Evolutionary conservation across 2,797 vertebrate species (phyloP), one percentile per base, ranked within the genome.

Genomic region (Euphonia xanthogaster): DNA sequence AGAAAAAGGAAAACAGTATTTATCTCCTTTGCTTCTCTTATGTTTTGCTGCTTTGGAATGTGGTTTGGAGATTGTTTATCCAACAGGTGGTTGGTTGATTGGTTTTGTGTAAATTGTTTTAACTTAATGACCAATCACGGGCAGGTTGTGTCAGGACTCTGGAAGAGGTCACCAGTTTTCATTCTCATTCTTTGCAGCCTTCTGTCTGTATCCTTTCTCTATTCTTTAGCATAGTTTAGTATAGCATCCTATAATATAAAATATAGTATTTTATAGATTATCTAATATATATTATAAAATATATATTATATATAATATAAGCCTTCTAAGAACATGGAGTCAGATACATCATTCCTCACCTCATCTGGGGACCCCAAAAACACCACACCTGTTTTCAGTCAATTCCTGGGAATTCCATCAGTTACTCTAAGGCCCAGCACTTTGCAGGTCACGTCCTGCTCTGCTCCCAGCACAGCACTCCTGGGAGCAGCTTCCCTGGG

Each of bases 361-460:
- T 50, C 48, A 7, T 30, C 50, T 30, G 28, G 50, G 11, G 28
- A 30, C 50, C 50, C 18, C 18, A 30, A 11, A 51, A 51, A 30
- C 19, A 11, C 50, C 50, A 19, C 50, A 51, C 50, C 50, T 51
- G 50, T 51, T 51, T 51, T 28, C 44, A 47, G 44, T 39, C 3
- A 5, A 4, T 33, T 48, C 9, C 1, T 50, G 21, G 60, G 3
- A 65, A 31, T 14, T 17, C 18, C 30, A 44, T 21, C 9, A 1
- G 48, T 42, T 28, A 5, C 7, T 33, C 37, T 0, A 0, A 2
- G 2, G 50, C 47, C 31, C 31, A 23, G 54, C 2, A 1, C 18
- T 8, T 37, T 63, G 30, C 30, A 54, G 27, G 33, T 44, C 30
- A 0, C 4, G 2, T 47, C 48, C 48, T 0, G 3, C n/a, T 62